Evolutionary conservation across 2,113 vertebrate species (phyloP).

Genomic region (Chitala chitala): DNA sequence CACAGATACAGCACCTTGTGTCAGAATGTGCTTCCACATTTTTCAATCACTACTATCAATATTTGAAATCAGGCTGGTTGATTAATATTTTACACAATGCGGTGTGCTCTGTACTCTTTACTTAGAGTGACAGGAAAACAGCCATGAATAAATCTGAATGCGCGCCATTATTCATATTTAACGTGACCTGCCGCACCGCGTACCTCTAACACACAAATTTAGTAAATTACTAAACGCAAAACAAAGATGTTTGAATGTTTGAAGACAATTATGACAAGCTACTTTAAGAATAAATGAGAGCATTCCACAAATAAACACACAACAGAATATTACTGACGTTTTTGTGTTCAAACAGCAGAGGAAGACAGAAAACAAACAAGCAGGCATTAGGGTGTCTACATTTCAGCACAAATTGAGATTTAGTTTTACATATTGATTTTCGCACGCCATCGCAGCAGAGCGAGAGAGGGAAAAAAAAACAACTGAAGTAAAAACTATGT

Average conservation of each 20-base stretch:
- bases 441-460: neutral
- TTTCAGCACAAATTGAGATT: slow-evolving; percentile 14
- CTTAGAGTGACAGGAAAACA: too few species aligned
- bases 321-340: neutral
- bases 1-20: too few species aligned
- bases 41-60: too few species aligned
- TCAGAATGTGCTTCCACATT: too few species aligned
- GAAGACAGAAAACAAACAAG: slow-evolving; percentile 8
- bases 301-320: neutral
- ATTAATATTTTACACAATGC: too few species aligned
- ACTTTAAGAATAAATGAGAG: slow-evolving; percentile 12
- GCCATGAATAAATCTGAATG: too few species aligned
- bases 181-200: too few species aligned
- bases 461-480: neutral
- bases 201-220: too few species aligned
- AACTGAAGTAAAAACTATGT: slow-evolving; percentile 44
- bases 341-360: neutral
- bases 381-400: slow-evolving; percentile 5
- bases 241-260: neutral
- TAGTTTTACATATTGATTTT: slow-evolving; percentile 26
- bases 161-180: too few species aligned
- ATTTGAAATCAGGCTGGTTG: too few species aligned
- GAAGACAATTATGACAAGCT: slow-evolving; percentile 4
- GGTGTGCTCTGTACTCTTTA: too few species aligned
- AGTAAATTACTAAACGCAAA: too few species aligned